These are phyloP conservation scores for Oscheius myriophilus DNA, from an alignment of 2,888 invertebrate species.

Conservation along the genomic window DNA sequence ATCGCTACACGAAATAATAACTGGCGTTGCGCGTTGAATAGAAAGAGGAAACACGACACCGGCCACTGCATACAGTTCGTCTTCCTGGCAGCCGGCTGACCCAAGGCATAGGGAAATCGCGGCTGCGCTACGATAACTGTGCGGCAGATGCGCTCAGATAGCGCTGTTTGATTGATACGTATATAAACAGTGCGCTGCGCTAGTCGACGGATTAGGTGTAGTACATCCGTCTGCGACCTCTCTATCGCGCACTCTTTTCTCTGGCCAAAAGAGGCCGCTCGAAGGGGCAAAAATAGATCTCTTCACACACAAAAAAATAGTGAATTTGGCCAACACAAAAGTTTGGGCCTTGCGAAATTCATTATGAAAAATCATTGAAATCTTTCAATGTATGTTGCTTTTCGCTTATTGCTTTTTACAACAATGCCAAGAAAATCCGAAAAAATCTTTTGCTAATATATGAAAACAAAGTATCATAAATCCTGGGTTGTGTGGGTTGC, in stretches of 20 bases:
- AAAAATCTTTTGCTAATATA: too few relatives aligned
- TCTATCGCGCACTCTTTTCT: neutral
- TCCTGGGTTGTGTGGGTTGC: too few relatives aligned
- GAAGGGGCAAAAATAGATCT: too few relatives aligned
- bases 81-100: constrained; percentile 1
- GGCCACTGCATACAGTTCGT: neutral
- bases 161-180: constrained; percentile 32
- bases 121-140: constrained; percentile 21
- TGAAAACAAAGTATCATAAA: too few relatives aligned
- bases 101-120: neutral
- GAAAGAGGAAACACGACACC: constrained; percentile 16
- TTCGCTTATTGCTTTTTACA: too few relatives aligned
- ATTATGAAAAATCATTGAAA: too few relatives aligned
- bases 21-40: constrained; percentile 23
- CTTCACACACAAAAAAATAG: too few relatives aligned
- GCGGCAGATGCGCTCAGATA: constrained; percentile 29
- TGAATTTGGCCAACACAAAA: too few relatives aligned
- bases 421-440: too few relatives aligned
- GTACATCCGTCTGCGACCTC: constrained; percentile 28
- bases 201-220: constrained; percentile 27
- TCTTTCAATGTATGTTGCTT: too few relatives aligned
- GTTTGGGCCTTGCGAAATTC: too few relatives aligned
- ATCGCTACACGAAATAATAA: constrained; percentile 25
- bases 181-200: constrained; percentile 29
- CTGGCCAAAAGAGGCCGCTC: too few relatives aligned